Evolutionary conservation across 2,888 invertebrate species (phyloP), one percentile per base, ranked within the genome.

Genomic region (Perithous albicinctus): DNA sequence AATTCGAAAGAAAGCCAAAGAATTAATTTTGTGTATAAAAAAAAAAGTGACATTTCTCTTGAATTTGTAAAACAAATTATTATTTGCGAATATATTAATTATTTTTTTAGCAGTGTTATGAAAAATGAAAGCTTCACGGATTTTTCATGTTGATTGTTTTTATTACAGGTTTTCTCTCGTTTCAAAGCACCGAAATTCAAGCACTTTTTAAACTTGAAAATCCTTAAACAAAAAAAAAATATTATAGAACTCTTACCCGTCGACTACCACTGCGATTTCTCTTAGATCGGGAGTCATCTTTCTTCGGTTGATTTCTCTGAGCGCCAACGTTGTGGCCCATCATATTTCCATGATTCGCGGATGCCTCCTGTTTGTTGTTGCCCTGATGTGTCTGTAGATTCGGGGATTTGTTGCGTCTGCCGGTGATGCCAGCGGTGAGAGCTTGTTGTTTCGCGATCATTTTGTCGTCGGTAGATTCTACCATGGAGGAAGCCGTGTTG

Each of bases 381-480:
- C 79, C 56, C 35, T 88, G 89, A 72, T 88, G 89, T 3, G 76
- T 51, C 74, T 88, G 85, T 12, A 83, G 85, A 85, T 88, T 91
- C 7, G 91, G 90, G 0, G 92, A 91, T 78, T 92, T 92, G 8
- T 87, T 87, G 64, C 90, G 92, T 70, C 94, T 93, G 23, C 94
- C 94, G 43, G 94, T 94, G 64, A 96, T 94, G n/a, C 96, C 96
- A 41, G 96, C 95, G 48, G 95, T 94, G 18, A 96, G 93, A 1
- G 95, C 94, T 89, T 96, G 95, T 89, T 95, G 95, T 88, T 95
- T 95, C 61, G 94, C 94, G 87, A 96, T 96, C 2, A 94, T 94
- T 91, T 96, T 96, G 86, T 96, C 96, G 83, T 95, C 95, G 51
- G 92, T 90, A 54, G 93, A 88, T 43, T 92, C 91, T 2, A 73